Conservation (phyloP, 37 sponge, comb jelly and placozoan species). For the Ianthella basta region DNA sequence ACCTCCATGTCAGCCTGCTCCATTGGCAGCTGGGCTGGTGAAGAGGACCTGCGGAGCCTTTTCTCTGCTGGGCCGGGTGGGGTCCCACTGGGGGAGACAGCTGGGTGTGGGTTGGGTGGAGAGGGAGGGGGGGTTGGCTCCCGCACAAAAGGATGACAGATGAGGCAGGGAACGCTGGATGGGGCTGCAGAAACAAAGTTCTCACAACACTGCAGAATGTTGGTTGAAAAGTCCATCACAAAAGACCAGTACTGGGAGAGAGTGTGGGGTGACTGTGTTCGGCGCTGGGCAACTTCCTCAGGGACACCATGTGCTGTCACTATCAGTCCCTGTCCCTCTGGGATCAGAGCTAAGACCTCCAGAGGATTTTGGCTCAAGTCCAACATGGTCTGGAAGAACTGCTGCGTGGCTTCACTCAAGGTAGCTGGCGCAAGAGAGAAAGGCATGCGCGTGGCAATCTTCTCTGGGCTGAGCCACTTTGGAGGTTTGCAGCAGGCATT, state of each 20-base stretch:
- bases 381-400: constrained; percentile 58
- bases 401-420: constrained; percentile 51
- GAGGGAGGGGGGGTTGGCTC: background rate
- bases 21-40: too few relatives aligned
- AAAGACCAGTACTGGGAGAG: constrained; percentile 66
- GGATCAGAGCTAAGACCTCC: constrained; percentile 40
- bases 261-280: constrained; percentile 42
- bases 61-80: too few relatives aligned
- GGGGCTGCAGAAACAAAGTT: constrained; percentile 70
- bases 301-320: constrained; percentile 5
- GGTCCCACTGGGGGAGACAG: too few relatives aligned
- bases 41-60: too few relatives aligned
- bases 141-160: constrained; percentile 74
- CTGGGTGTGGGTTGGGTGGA: constrained; percentile 15
- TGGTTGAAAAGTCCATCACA: constrained; percentile 40
- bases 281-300: background rate
- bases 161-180: constrained; percentile 72
- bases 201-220: constrained; percentile 64
- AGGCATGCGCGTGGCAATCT: constrained; percentile 48
- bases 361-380: constrained; percentile 55
- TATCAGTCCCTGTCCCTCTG: constrained; percentile 38
- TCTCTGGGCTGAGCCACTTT: constrained; percentile 42
- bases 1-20: too few relatives aligned
- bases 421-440: constrained; percentile 57
- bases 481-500: constrained; percentile 83